Conservation (phyloP, 2,113 vertebrate genomes). For the Casuarius casuarius region DNA sequence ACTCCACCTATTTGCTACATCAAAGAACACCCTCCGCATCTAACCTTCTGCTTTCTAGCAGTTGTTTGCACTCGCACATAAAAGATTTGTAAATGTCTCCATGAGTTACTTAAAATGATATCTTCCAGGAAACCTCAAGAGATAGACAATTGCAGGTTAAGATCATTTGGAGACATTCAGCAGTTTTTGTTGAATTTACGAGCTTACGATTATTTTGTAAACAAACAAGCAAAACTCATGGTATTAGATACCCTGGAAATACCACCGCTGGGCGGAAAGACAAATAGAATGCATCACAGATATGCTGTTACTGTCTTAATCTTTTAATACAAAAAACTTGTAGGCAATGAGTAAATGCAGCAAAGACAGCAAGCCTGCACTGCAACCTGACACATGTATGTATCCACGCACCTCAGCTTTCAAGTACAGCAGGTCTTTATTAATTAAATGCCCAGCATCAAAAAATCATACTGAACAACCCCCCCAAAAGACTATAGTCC, state of each 20-base stretch:
- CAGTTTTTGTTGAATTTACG: neutral
- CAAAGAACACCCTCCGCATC: neutral
- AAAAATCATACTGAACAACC: neutral
- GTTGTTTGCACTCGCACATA: neutral
- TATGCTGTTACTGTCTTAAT: neutral
- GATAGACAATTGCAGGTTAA: neutral
- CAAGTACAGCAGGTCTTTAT: neutral
- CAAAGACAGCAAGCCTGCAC: neutral
- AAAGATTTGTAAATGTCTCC: neutral
- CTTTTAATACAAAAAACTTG: neutral
- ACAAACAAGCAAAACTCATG: neutral
- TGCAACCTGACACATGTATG: neutral
- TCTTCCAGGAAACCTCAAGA: neutral
- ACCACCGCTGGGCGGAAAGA: neutral
- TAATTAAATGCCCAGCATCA: neutral
- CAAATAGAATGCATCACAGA: neutral
- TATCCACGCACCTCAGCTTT: neutral
- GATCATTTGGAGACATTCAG: neutral
- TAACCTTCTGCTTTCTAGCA: neutral
- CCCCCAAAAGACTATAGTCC: neutral
- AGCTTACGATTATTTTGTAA: neutral
- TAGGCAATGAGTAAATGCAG: neutral
- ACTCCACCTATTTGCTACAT: neutral
- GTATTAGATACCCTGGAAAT: neutral
- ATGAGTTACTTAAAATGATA: fast-evolving